phyloP scores from a whole-genome alignment of 2,888 invertebrate genomes.

The Xiphydria camelus region DNA sequence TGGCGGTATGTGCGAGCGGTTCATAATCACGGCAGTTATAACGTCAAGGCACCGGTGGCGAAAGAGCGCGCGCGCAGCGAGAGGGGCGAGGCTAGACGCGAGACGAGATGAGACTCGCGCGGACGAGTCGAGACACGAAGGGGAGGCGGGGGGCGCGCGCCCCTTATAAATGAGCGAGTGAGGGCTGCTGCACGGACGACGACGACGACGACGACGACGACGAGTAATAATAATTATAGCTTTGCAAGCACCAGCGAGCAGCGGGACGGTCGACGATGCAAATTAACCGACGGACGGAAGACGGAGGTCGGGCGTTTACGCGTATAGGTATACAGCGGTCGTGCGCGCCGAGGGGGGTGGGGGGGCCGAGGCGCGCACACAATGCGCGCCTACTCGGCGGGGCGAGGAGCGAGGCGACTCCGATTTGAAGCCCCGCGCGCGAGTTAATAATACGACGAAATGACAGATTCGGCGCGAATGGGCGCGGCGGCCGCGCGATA shows the following conservation, averaged over 20 bases:
- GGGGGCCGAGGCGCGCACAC: too few species aligned
- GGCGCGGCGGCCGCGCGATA: not conserved
- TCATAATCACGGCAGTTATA: not conserved
- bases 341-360: not conserved
- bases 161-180: constrained; percentile 49
- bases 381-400: too few species aligned
- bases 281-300: constrained; percentile 32
- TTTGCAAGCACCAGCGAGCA: constrained; percentile 41
- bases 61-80: too few species aligned
- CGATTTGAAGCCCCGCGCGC: too few species aligned
- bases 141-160: constrained; percentile 11
- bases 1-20: constrained; percentile 20
- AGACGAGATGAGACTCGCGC: too few species aligned
- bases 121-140: too few species aligned
- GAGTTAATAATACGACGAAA: constrained; percentile 1
- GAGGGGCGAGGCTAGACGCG: too few species aligned
- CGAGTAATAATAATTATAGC: constrained; percentile 56
- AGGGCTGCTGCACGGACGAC: constrained; percentile 51
- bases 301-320: not conserved
- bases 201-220: constrained; percentile 51
- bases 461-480: constrained; percentile 2
- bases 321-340: too few species aligned
- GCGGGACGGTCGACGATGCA: constrained; percentile 38
- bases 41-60: too few species aligned
- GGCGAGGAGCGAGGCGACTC: too few species aligned